Conservation (phyloP, 2,797 vertebrate genomes). For the Acanthurus tractus region DNA sequence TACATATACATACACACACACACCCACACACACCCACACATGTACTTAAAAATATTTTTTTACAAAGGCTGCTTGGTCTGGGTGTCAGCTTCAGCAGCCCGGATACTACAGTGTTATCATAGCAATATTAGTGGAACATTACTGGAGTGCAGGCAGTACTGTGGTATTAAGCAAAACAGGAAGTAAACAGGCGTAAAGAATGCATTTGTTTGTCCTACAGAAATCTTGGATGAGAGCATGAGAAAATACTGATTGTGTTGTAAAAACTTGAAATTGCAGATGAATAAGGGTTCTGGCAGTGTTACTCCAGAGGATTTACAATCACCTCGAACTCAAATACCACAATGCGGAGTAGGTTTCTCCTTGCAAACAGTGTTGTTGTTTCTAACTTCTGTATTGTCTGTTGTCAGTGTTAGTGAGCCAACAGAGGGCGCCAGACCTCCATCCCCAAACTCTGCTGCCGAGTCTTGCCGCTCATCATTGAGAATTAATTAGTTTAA, state of each 20-base stretch:
- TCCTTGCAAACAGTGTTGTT: neutral
- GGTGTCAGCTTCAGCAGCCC: neutral
- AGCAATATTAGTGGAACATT: neutral
- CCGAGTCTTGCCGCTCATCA: no score
- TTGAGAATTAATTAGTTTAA: no score
- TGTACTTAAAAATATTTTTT: neutral
- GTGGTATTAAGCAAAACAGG: neutral
- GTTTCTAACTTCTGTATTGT: neutral
- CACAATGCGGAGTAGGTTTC: neutral
- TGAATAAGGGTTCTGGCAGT: neutral
- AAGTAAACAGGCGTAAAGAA: neutral
- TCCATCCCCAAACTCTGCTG: neutral
- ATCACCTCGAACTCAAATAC: neutral
- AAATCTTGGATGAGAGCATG: neutral
- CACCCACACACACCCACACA: no score
- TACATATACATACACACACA: neutral
- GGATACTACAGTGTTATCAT: neutral
- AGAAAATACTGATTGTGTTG: neutral
- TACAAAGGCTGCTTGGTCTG: neutral
- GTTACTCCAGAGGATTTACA: neutral
- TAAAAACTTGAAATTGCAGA: neutral
- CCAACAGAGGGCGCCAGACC: slow-evolving; percentile 35
- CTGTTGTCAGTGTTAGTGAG: neutral
- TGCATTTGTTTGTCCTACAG: neutral
- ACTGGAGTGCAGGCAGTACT: no score